These are phyloP conservation scores for Peribatodes rhomboidaria DNA, from an alignment of 2,888 invertebrate species.

Conservation along the genomic window DNA sequence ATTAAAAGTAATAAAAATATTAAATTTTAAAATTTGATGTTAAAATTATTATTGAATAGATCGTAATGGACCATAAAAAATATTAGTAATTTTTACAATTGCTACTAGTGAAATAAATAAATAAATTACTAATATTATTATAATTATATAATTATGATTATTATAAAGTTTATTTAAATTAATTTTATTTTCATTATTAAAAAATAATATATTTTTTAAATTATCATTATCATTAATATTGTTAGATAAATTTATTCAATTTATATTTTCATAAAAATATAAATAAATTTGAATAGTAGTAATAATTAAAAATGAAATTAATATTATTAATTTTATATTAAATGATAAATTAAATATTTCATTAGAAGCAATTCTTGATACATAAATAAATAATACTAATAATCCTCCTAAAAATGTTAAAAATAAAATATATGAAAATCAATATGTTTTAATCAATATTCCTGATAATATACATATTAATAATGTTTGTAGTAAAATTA, in stretches of 20 bases:
- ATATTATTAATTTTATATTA: constrained; percentile 57
- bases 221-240: constrained; percentile 62
- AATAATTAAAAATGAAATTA: constrained; percentile 53
- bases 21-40: constrained; percentile 50
- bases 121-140: constrained; percentile 86
- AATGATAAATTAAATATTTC: constrained; percentile 81
- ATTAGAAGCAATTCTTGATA: constrained; percentile 88
- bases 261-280: constrained; percentile 58
- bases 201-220: constrained; percentile 52
- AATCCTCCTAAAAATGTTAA: constrained; percentile 88
- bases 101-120: constrained; percentile 87
- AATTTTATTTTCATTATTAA: constrained; percentile 74
- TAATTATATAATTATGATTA: constrained; percentile 79
- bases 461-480: constrained; percentile 78
- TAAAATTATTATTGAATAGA: constrained; percentile 53
- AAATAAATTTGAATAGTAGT: constrained; percentile 50
- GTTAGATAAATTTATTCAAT: constrained; percentile 66
- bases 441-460: constrained; percentile 81
- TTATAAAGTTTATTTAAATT: constrained; percentile 85
- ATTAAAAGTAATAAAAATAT: not conserved
- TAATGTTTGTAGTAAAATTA: constrained; percentile 84
- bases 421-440: constrained; percentile 88
- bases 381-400: constrained; percentile 89
- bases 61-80: constrained; percentile 84
- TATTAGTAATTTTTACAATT: constrained; percentile 86